phyloP scores from a whole-genome alignment of 2,888 invertebrate genomes.

The Aspidiotus destructor region DNA sequence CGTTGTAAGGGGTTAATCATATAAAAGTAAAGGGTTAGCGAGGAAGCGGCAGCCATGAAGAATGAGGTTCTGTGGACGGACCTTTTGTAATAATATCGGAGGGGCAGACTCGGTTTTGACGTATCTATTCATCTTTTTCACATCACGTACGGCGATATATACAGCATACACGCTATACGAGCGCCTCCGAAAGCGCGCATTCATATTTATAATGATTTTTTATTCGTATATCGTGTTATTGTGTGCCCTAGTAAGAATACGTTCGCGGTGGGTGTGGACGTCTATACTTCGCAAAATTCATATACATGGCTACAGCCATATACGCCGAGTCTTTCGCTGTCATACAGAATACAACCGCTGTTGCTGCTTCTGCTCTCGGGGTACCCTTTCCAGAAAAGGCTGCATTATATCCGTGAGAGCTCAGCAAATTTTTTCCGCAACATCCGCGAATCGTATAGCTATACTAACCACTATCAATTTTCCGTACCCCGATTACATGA shows the following conservation, averaged over 20 bases:
- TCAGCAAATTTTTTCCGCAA: no score
- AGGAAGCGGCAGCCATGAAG: slow-evolving; percentile 7
- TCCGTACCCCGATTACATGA: neutral
- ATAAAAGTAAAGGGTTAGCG: neutral
- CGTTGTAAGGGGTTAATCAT: slow-evolving; percentile 25
- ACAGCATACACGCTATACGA: neutral
- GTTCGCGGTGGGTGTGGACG: neutral
- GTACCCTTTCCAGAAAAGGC: neutral
- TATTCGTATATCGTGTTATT: neutral
- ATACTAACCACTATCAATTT: slow-evolving; percentile 10
- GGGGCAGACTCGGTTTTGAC: slow-evolving; percentile 1
- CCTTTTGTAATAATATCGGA: slow-evolving; percentile 25
- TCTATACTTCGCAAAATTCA: neutral
- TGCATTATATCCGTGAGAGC: no score
- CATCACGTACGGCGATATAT: slow-evolving; percentile 11
- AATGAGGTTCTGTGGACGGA: slow-evolving; percentile 13
- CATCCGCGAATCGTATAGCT: neutral
- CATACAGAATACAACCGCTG: neutral
- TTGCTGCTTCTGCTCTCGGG: neutral
- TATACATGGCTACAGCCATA: neutral
- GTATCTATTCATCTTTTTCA: slow-evolving; percentile 26
- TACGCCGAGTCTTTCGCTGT: neutral
- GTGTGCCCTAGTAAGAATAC: slow-evolving; percentile 1
- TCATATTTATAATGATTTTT: slow-evolving; percentile 2
- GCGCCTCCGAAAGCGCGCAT: neutral